Evolutionary conservation across 2,797 vertebrate genomes (phyloP).

Genomic region (Poecilia gillii): DNA sequence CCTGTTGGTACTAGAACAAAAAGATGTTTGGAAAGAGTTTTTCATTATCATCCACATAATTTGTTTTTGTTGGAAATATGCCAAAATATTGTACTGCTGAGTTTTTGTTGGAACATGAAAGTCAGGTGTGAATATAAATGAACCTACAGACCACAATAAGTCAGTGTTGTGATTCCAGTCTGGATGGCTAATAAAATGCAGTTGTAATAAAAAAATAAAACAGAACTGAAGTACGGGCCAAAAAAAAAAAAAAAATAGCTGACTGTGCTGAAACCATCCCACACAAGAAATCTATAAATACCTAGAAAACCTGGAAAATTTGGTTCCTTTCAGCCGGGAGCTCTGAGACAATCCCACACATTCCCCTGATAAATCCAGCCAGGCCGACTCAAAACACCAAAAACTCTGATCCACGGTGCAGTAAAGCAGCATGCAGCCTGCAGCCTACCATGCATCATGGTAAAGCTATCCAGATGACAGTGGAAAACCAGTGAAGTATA

Average conservation of each 20-base stretch:
- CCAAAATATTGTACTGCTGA: no score
- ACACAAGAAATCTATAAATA: not conserved
- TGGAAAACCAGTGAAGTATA: slow-evolving; percentile 8
- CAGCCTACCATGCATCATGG: slow-evolving; percentile 39
- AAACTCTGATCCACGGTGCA: slow-evolving; percentile 28
- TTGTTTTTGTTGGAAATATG: no score
- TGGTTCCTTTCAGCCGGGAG: slow-evolving; percentile 18
- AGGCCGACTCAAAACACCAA: not conserved
- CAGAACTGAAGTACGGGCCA: not conserved
- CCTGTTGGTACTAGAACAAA: no score
- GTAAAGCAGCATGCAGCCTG: slow-evolving; percentile 23
- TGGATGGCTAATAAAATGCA: no score
- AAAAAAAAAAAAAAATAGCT: not conserved
- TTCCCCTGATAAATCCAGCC: slow-evolving; percentile 12
- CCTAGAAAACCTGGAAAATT: not conserved
- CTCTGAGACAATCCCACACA: slow-evolving; percentile 30
- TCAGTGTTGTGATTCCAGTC: no score
- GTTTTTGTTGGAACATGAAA: no score
- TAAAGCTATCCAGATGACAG: slow-evolving; percentile 37
- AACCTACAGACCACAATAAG: not conserved
- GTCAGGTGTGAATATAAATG: no score
- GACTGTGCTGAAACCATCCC: slow-evolving; percentile 12
- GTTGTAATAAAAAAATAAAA: not conserved
- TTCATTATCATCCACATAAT: no score
- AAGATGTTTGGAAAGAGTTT: no score